phyloP scores from a whole-genome alignment of 2,113 vertebrate genomes.

The Eubucco bourcierii region DNA sequence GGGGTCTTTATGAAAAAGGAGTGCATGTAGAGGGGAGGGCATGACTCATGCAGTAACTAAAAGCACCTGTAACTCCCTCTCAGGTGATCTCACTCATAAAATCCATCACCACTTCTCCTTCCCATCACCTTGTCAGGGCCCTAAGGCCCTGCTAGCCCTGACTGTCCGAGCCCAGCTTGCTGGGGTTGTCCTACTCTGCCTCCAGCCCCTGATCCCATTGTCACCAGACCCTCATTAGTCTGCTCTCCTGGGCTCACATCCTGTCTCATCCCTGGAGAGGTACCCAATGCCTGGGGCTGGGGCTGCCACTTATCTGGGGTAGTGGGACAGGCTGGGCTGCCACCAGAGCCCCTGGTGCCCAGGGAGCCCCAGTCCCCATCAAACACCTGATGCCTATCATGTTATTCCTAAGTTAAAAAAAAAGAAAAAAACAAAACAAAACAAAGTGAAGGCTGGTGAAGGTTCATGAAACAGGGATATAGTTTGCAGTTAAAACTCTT shows the following conservation, averaged over 20 bases:
- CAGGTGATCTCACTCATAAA: not conserved
- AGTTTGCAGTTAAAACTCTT: not conserved
- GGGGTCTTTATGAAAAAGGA: not conserved
- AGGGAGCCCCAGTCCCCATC: not conserved
- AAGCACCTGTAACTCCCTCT: not conserved
- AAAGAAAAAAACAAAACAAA: too few species aligned
- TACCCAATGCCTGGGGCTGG: too few species aligned
- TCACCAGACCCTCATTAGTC: rapidly evolving
- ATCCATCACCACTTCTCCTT: not conserved
- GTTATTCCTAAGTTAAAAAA: not conserved
- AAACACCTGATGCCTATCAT: not conserved
- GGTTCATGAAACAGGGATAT: too few species aligned
- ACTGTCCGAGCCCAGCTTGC: not conserved
- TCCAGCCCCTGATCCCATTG: too few species aligned
- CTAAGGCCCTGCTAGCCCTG: not conserved
- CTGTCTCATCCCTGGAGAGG: not conserved
- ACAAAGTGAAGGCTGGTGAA: not conserved
- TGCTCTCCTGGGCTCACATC: not conserved
- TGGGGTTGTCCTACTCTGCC: not conserved
- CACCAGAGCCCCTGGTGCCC: not conserved
- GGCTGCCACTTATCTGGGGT: not conserved
- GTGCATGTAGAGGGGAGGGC: not conserved
- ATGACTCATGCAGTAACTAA: not conserved
- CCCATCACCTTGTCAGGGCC: rapidly evolving
- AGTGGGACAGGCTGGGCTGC: not conserved